Evolutionary conservation across 2,888 invertebrate genomes (phyloP).

Genomic region (Lepidochitona cinerea): DNA sequence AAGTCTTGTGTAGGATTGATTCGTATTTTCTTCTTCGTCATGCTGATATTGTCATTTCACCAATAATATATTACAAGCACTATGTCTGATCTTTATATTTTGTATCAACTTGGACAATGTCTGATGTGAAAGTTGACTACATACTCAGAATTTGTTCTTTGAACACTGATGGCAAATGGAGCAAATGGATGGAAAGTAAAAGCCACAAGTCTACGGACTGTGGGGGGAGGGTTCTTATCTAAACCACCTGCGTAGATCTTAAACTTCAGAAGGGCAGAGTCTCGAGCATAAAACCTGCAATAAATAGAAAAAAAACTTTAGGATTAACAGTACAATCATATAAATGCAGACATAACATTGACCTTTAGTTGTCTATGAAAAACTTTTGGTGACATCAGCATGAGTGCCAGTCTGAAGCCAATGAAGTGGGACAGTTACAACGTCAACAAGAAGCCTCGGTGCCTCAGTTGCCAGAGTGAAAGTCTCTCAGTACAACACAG

Average conservation of each 20-base stretch:
- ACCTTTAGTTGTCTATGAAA: too few relatives aligned
- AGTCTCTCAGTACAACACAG: too few relatives aligned
- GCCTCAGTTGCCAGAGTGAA: too few relatives aligned
- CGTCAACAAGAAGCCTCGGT: too few relatives aligned
- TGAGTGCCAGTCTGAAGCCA: too few relatives aligned
- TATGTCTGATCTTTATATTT: too few relatives aligned
- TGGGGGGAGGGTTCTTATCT: constrained; percentile 75
- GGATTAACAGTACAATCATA: background rate
- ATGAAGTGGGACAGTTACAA: background rate
- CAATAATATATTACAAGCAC: too few relatives aligned
- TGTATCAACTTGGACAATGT: constrained; percentile 69
- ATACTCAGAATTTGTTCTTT: constrained; percentile 92
- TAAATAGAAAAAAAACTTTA: constrained; percentile 14
- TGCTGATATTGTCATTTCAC: too few relatives aligned
- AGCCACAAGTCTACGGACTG: constrained; percentile 85
- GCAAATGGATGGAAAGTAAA: constrained; percentile 97
- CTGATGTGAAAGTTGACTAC: constrained; percentile 95
- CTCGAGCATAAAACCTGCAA: constrained; percentile 87
- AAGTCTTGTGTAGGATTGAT: too few relatives aligned
- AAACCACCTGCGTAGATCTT: constrained; percentile 78
- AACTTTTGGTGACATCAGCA: too few relatives aligned
- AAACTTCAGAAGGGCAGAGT: constrained; percentile 84
- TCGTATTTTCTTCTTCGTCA: too few relatives aligned
- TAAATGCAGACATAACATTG: background rate
- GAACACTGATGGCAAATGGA: constrained; percentile 96